Conservation (phyloP, 1,140 invertebrate genomes). For the Drosophila tsacasi region DNA sequence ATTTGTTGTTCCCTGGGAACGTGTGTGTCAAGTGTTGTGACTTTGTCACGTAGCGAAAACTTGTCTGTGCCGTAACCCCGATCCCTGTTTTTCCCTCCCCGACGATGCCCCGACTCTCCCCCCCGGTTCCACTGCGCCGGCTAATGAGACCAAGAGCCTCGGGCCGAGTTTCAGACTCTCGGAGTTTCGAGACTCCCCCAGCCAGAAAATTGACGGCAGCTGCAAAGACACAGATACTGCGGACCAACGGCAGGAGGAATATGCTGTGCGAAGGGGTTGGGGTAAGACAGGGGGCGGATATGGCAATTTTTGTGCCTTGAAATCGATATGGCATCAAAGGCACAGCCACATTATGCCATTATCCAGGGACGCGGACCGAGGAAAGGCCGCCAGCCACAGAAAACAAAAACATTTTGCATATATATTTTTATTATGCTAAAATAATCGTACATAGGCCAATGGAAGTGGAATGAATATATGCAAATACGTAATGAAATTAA, state of each 20-base stretch:
- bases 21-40: slow-evolving; percentile 77
- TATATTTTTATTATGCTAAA: slow-evolving; percentile 83
- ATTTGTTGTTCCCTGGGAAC: slow-evolving; percentile 68
- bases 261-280: slow-evolving; percentile 2
- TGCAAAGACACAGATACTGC: slow-evolving; percentile 51
- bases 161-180: slow-evolving; percentile 33
- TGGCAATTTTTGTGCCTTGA: slow-evolving; percentile 77
- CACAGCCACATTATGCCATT: slow-evolving; percentile 77
- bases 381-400: slow-evolving; percentile 41
- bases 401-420: slow-evolving; percentile 67
- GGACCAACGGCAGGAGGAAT: slow-evolving; percentile 22
- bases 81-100: slow-evolving; percentile 2
- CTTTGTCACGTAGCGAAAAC: slow-evolving; percentile 80
- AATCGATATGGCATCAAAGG: slow-evolving; percentile 82
- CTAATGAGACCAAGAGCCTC: slow-evolving; percentile 58
- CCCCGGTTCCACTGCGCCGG: slow-evolving; percentile 15
- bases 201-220: slow-evolving; percentile 63
- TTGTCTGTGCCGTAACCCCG: slow-evolving; percentile 54
- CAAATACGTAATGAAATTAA: not conserved
- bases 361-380: slow-evolving; percentile 56
- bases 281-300: slow-evolving; percentile 67
- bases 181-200: slow-evolving; percentile 20
- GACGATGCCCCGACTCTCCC: not conserved
- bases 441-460: slow-evolving; percentile 74
- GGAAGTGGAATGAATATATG: slow-evolving; percentile 13